These are phyloP conservation scores for Pseudoatta argentina DNA, from an alignment of 1,140 invertebrate species.

Conservation along the genomic window DNA sequence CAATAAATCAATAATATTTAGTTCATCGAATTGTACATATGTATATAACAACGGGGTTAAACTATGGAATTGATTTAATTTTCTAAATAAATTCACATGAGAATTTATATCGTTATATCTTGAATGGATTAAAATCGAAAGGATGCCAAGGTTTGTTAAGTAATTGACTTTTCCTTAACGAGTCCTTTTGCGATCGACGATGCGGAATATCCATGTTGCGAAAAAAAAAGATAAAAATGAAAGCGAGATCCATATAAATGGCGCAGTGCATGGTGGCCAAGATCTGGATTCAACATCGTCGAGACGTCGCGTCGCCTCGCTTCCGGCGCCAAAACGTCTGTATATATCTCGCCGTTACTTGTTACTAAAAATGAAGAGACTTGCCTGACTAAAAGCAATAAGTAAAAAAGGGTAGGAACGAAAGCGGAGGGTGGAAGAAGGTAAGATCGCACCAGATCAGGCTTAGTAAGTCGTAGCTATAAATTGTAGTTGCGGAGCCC, in stretches of 20 bases:
- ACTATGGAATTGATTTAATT: not conserved
- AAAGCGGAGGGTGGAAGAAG: conserved; percentile 41
- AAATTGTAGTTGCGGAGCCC: conserved; percentile 14
- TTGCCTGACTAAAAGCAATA: conserved; percentile 37
- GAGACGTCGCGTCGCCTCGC: conserved; percentile 56
- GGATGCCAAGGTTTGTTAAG: conserved; percentile 31
- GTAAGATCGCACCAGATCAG: conserved; percentile 34
- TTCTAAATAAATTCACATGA: not conserved
- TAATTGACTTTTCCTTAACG: conserved; percentile 51
- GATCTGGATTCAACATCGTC: conserved; percentile 47
- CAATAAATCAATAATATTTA: conserved; percentile 14
- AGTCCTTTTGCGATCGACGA: conserved; percentile 12
- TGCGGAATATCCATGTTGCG: conserved; percentile 25
- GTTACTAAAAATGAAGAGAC: conserved; percentile 49
- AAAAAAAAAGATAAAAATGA: conserved; percentile 43
- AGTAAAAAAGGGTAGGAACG: conserved; percentile 9
- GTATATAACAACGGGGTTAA: not conserved
- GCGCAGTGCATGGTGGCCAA: conserved; percentile 50
- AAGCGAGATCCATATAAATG: conserved; percentile 51
- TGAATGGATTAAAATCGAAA: conserved; percentile 1
- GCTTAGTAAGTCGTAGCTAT: conserved; percentile 25
- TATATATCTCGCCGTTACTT: conserved; percentile 12
- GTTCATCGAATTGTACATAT: not conserved
- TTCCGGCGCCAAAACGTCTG: conserved; percentile 55
- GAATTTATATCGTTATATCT: not conserved